These are phyloP conservation scores for Prinia subflava DNA, from an alignment of 2,113 vertebrate species.

Conservation along the genomic window DNA sequence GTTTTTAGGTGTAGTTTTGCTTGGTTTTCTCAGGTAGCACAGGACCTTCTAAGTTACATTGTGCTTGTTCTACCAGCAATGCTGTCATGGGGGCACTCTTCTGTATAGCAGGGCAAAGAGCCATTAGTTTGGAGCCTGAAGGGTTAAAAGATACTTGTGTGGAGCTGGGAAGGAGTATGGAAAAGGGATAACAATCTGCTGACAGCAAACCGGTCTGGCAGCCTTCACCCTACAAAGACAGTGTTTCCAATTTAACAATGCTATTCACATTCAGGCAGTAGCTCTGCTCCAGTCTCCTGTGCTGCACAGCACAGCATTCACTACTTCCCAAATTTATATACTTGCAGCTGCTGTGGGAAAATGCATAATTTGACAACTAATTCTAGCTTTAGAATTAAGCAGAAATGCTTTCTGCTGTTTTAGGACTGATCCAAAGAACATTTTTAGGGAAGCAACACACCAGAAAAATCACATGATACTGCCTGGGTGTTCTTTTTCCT, in stretches of 20 bases:
- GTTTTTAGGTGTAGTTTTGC: not conserved
- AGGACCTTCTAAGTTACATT: not conserved
- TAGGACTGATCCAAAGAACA: not conserved
- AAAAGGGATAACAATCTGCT: not conserved
- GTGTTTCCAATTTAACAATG: not conserved
- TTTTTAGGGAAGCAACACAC: not conserved
- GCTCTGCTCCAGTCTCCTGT: not conserved
- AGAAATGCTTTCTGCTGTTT: not conserved
- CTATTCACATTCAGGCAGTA: not conserved
- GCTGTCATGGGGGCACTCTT: not conserved
- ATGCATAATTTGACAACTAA: not conserved
- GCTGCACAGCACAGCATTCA: not conserved
- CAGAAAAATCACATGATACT: not conserved
- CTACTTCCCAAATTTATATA: not conserved
- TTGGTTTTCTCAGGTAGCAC: not conserved
- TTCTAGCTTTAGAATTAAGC: not conserved
- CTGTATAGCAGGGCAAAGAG: not conserved
- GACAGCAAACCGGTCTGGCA: constrained; percentile 25
- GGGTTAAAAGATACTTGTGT: not conserved
- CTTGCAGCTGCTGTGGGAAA: not conserved
- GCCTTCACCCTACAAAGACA: not conserved
- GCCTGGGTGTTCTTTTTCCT: not conserved
- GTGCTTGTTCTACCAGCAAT: not conserved
- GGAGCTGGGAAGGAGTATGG: not conserved
- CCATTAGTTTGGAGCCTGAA: not conserved